Percentiles rank a stretch among this genome's conserved stretches.
phyloP scores from a whole-genome alignment of 2,113 vertebrate species.

The Rhagologus leucostigma region DNA sequence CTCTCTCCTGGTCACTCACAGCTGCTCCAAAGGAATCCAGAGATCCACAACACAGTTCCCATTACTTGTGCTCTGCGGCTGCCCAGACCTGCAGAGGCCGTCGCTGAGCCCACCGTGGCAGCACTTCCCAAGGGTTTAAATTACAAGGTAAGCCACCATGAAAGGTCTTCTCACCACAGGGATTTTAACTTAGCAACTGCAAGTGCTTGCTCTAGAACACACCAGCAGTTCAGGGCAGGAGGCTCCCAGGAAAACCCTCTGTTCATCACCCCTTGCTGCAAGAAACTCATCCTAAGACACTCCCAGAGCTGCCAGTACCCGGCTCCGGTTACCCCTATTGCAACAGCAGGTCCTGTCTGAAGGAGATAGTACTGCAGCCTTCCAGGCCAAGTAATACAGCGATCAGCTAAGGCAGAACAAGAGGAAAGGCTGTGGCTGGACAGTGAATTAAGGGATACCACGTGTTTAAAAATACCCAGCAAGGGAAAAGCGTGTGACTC shows the following conservation, averaged over 20 bases:
- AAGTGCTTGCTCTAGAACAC: neutral
- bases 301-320: neutral
- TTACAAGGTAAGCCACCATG: neutral
- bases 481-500: neutral
- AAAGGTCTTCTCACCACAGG: neutral
- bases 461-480: fast-evolving
- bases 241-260: neutral
- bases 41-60: fast-evolving
- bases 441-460: neutral
- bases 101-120: fast-evolving
- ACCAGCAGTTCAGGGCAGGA: neutral
- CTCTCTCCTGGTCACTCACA: neutral
- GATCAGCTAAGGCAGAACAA: neutral
- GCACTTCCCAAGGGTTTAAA: neutral
- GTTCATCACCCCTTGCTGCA: neutral
- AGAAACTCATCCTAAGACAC: neutral
- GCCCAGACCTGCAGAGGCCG: neutral
- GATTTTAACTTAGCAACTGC: neutral
- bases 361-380: neutral
- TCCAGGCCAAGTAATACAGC: too few relatives aligned
- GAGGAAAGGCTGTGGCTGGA: neutral
- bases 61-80: neutral
- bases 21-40: neutral
- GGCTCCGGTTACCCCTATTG: neutral
- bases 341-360: neutral